Base-by-base conservation (phyloP, 2,113 vertebrate genomes). In the Scortum barcoo region DNA sequence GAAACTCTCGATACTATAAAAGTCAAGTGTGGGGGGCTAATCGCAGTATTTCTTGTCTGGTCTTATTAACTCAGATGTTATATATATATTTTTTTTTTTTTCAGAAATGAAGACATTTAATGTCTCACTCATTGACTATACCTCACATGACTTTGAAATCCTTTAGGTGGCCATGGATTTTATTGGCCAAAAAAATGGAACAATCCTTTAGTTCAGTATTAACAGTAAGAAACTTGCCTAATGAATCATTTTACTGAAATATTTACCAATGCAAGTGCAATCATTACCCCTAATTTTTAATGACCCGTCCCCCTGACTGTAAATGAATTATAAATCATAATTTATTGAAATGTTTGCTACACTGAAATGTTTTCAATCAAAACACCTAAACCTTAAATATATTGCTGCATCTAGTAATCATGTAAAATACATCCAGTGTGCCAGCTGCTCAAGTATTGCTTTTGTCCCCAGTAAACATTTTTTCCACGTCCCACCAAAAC, bases 301-400 rank as follows among this genome's bases (percentile, higher is more conserved):
- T 69, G 26, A 63, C 33, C 26, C 17, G 61, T 33, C 44, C 50
- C 61, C 46, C 22, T 33, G 44, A 56, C 58, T 85, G 75, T 83
- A 84, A 87, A 88, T 80, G 28, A 50, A 76, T 61, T 66, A n/a
- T n/a, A 72, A 26, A 68, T 86, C 76, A 74, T 90, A 90, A 93
- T 71, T 90, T 91, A 93, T 92, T 92, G 81, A 79, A 58, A 68
- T 46, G n/a, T 48, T 53, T 53, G 60, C 48, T 78, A 22, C 66
- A 36, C 30, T 53, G 13, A 69, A 16, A 58, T 68, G 56, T 86
- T 68, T 81, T 11, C 13, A 26, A 20, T 70, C 50, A 50, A 48
- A 70, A 57, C 10, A 44, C 65, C 26, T 38, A 19, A 68, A 36
- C 82, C 28, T 50, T 85, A 63, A 51, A 78, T 68, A 40, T 48